Evolutionary conservation across 2,797 vertebrate species (phyloP).

Genomic region (Mormyrus proboscirostris): DNA sequence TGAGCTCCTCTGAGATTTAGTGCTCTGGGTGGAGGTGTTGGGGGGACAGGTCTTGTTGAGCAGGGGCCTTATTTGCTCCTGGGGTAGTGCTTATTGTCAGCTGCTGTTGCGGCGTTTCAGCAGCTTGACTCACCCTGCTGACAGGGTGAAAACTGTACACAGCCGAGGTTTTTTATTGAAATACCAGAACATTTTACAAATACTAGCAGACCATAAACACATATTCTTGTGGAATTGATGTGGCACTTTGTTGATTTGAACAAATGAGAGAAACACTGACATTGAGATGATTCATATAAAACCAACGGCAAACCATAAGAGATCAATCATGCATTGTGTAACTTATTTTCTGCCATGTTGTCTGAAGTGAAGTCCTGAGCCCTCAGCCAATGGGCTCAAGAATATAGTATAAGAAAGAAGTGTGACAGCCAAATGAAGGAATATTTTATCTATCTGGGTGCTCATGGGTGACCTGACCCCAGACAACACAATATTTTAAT

Average conservation of each 20-base stretch:
- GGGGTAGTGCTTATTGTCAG: constrained; percentile 30
- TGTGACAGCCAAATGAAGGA: neutral
- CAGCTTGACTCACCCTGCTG: neutral
- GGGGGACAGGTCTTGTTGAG: constrained; percentile 26
- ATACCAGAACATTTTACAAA: neutral
- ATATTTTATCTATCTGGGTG: neutral
- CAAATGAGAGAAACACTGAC: neutral
- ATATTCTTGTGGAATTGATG: neutral
- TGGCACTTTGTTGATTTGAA: neutral
- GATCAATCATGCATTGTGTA: neutral
- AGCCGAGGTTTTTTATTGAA: neutral
- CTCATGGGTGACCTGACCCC: neutral
- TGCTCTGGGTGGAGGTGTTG: constrained; percentile 35
- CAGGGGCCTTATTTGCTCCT: constrained; percentile 31
- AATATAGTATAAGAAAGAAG: neutral
- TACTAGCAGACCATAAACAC: neutral
- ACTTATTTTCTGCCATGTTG: neutral
- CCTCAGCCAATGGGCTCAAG: neutral
- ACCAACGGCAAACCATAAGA: neutral
- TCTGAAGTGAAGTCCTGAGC: neutral
- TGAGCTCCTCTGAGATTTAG: constrained; percentile 38
- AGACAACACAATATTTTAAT: neutral
- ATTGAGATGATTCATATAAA: neutral
- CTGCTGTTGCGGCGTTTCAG: constrained; percentile 19
- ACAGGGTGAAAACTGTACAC: neutral